These are phyloP conservation scores for Heteractis magnifica DNA, from an alignment of 92 coral and sea anemone species.

Conservation along the genomic window DNA sequence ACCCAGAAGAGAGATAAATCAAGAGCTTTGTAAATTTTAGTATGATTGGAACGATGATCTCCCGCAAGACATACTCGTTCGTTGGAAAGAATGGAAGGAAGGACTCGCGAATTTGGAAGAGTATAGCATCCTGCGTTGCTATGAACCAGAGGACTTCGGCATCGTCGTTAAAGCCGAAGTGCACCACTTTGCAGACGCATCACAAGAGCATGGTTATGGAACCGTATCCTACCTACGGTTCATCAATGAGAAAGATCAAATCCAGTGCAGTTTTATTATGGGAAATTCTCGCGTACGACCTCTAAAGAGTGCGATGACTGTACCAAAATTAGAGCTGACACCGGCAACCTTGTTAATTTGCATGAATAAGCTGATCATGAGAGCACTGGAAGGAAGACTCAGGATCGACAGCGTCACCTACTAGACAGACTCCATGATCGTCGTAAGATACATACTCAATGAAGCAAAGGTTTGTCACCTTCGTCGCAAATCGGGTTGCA, in stretches of 20 bases:
- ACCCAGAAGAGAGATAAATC: slow-evolving; percentile 63
- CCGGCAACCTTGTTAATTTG: slow-evolving; percentile 38
- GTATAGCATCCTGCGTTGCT: slow-evolving; percentile 52
- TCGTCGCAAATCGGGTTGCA: slow-evolving; percentile 59
- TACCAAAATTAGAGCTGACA: slow-evolving; percentile 48
- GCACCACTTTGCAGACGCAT: slow-evolving; percentile 39
- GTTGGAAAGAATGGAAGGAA: slow-evolving; percentile 48
- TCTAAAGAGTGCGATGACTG: slow-evolving; percentile 40
- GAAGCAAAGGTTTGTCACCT: slow-evolving; percentile 39
- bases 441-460: slow-evolving; percentile 39
- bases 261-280: slow-evolving; percentile 34
- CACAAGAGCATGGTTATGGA: slow-evolving; percentile 44
- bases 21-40: slow-evolving; percentile 58
- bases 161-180: slow-evolving; percentile 33
- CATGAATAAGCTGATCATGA: slow-evolving; percentile 33
- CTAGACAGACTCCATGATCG: slow-evolving; percentile 60
- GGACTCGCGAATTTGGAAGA: slow-evolving; percentile 26
- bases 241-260: slow-evolving; percentile 20
- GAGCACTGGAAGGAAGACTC: slow-evolving; percentile 39
- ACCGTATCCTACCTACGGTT: slow-evolving; percentile 30
- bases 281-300: slow-evolving; percentile 46
- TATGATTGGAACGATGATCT: slow-evolving; percentile 59
- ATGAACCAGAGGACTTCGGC: slow-evolving; percentile 55
- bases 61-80: slow-evolving; percentile 30
- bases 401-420: slow-evolving; percentile 35